Percentiles rank a stretch among this genome's conserved stretches.
Evolutionary conservation across 2,113 vertebrate species (phyloP).

Genomic region (Chlamydotis undulata): DNA sequence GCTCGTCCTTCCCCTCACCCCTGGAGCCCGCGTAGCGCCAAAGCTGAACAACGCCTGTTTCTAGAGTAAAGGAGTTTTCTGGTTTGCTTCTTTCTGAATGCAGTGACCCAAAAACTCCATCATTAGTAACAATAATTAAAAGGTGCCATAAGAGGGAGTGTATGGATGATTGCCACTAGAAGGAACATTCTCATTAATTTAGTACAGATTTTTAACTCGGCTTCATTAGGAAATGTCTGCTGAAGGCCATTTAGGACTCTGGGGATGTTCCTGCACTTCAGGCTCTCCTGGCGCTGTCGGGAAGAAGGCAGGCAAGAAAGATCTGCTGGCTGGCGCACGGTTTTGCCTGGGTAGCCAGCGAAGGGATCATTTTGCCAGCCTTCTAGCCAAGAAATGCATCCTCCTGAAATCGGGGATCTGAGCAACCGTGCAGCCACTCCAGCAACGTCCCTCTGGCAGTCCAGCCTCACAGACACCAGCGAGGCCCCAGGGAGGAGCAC

Average conservation of each 20-base stretch:
- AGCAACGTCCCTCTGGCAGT: not conserved
- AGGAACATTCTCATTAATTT: conserved; percentile 77
- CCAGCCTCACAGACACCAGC: not conserved
- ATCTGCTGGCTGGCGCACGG: not conserved
- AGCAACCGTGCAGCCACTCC: not conserved
- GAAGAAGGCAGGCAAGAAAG: not conserved
- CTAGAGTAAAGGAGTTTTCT: conserved; percentile 56
- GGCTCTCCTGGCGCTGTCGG: not conserved
- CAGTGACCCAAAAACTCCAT: conserved; percentile 70
- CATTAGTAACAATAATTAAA: conserved; percentile 80
- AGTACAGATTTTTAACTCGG: conserved; percentile 74
- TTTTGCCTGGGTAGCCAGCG: not conserved
- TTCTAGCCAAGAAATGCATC: not conserved
- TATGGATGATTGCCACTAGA: conserved; percentile 71
- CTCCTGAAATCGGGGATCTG: not conserved
- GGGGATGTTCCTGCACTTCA: conserved; percentile 16
- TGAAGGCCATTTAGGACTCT: conserved; percentile 74
- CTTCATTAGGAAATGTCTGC: conserved; percentile 73
- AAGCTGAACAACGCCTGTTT: not conserved
- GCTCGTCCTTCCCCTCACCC: not conserved
- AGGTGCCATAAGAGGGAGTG: conserved; percentile 66
- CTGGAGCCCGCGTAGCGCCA: not conserved
- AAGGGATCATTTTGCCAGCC: not conserved
- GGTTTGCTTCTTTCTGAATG: conserved; percentile 56
- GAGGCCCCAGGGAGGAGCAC: not conserved